Conservation (phyloP, 2,888 invertebrate species). For the Ectobius pallidus region DNA sequence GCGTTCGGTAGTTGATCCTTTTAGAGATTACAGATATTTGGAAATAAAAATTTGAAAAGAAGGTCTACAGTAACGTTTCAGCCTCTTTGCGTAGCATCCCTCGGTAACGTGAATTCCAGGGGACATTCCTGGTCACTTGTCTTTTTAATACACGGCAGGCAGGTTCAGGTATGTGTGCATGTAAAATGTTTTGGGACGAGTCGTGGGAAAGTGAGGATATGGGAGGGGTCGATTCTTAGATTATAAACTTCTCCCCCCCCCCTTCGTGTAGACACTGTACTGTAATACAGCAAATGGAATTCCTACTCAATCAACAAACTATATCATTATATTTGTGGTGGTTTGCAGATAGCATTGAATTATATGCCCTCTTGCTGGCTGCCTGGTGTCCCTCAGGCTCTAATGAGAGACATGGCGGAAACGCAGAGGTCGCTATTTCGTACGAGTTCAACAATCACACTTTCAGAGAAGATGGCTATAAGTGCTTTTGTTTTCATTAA, state of each 20-base stretch:
- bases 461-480: too few species aligned
- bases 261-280: not conserved
- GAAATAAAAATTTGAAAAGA: too few species aligned
- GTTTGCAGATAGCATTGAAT: not conserved
- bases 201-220: not conserved
- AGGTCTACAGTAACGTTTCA: too few species aligned
- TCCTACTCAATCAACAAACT: not conserved
- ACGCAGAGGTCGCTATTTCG: not conserved
- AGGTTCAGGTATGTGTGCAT: constrained; percentile 9
- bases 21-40: too few species aligned
- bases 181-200: constrained; percentile 11
- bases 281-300: not conserved
- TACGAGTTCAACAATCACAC: not conserved
- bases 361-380: not conserved
- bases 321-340: not conserved
- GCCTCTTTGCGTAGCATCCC: too few species aligned
- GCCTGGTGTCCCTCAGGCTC: too few species aligned
- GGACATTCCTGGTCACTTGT: constrained; percentile 6
- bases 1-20: too few species aligned
- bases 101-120: constrained; percentile 2
- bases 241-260: not conserved
- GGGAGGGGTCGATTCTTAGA: not conserved
- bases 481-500: too few species aligned
- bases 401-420: too few species aligned
- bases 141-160: constrained; percentile 5